Conservation (phyloP, 2,888 invertebrate genomes). For the Nemoura dubitans region DNA sequence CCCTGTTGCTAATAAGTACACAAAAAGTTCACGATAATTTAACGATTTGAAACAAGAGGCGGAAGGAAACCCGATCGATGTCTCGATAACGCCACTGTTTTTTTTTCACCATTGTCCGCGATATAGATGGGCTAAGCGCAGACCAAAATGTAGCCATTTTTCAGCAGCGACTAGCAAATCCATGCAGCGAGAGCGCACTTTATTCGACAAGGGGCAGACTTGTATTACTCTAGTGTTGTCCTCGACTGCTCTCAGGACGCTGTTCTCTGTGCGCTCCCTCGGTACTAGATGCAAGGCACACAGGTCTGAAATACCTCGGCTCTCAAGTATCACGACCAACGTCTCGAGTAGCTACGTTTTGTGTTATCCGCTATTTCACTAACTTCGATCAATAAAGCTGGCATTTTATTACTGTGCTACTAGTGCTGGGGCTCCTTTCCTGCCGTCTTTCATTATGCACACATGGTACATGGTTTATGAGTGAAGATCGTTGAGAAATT, state of each 20-base stretch:
- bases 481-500: neutral
- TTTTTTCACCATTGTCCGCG: neutral
- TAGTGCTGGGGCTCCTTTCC: neutral
- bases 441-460: neutral
- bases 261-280: neutral
- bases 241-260: neutral
- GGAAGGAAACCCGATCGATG: neutral
- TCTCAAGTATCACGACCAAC: neutral
- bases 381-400: neutral
- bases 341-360: neutral
- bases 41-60: neutral
- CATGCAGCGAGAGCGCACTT: neutral
- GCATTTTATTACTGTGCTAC: neutral
- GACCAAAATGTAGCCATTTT: neutral
- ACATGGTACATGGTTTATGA: neutral
- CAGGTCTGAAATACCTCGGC: neutral
- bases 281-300: neutral
- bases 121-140: neutral
- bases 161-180: neutral
- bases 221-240: neutral
- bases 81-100: neutral
- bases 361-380: constrained; percentile 1
- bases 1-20: too few species aligned
- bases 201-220: neutral
- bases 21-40: neutral